Conservation (phyloP, 2,888 invertebrate genomes). For the Unio delphinus region DNA sequence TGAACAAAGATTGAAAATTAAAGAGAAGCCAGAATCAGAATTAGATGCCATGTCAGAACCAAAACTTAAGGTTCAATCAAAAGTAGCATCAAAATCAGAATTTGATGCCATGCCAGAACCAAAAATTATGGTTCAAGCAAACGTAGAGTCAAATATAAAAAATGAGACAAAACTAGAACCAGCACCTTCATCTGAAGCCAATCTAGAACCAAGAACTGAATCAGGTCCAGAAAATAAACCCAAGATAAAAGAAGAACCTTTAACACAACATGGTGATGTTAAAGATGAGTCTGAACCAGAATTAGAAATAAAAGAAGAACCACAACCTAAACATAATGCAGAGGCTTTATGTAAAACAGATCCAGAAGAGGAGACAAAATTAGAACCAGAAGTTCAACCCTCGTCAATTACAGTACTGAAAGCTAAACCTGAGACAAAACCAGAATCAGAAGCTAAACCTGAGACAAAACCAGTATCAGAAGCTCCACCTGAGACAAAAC, state of each 20-base stretch:
- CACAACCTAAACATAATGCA: not conserved
- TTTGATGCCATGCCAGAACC: no score
- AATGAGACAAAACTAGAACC: not conserved
- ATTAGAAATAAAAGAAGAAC: slow-evolving; percentile 2
- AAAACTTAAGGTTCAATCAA: no score
- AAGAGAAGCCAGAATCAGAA: no score
- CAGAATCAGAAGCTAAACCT: not conserved
- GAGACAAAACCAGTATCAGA: not conserved
- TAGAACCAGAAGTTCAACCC: not conserved
- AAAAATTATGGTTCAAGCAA: no score
- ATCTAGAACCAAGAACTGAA: no score
- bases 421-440: not conserved
- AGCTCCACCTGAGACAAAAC: not conserved
- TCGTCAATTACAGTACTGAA: not conserved
- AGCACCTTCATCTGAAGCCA: not conserved
- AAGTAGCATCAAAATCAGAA: no score
- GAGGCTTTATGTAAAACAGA: slow-evolving; percentile 2
- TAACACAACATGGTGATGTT: slow-evolving; percentile 1
- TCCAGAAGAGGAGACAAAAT: not conserved
- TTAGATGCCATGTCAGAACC: no score
- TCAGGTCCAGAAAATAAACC: not conserved
- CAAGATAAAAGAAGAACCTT: not conserved
- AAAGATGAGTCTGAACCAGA: not conserved
- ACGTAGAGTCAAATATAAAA: not conserved
- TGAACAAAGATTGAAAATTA: no score